Percentiles rank a stretch among this genome's conserved stretches.
These are phyloP conservation scores for Ctenochaetus hawaiiensis DNA, from an alignment of 2,797 vertebrate genomes.

Conservation along the genomic window DNA sequence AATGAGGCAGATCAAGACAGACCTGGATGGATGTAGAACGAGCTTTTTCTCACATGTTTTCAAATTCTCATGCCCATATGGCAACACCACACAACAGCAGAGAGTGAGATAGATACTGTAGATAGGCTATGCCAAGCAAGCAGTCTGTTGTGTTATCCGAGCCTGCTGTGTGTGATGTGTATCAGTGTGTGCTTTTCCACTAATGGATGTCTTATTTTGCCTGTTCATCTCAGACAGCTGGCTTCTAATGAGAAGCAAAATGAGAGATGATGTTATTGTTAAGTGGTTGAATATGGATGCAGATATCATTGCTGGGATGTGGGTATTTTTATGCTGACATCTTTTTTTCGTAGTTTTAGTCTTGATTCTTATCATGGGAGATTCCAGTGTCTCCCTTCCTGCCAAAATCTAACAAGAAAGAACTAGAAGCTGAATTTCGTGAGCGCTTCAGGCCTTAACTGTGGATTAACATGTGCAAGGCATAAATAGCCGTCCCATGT, in stretches of 20 bases:
- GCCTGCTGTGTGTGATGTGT: constrained; percentile 32
- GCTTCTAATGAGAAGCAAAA: constrained; percentile 23
- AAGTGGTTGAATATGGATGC: constrained; percentile 13
- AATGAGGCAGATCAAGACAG: constrained; percentile 1
- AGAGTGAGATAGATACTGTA: constrained; percentile 28
- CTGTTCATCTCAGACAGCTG: constrained; percentile 38
- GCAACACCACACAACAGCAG: constrained; percentile 29
- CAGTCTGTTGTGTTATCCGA: constrained; percentile 40
- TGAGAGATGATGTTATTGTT: constrained; percentile 23
- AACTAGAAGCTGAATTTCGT: constrained; percentile 30
- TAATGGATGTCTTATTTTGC: constrained; percentile 18
- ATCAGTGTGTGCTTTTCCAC: constrained; percentile 19
- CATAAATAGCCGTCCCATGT: constrained; percentile 71
- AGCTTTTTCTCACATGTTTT: constrained; percentile 24
- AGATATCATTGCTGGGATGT: constrained; percentile 6
- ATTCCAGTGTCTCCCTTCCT: constrained; percentile 9
- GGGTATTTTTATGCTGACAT: neutral
- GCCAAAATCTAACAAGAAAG: constrained; percentile 16
- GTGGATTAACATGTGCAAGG: constrained; percentile 67
- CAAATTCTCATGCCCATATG: constrained; percentile 24
- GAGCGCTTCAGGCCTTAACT: constrained; percentile 49
- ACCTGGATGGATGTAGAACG: neutral
- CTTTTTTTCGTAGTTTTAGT: neutral
- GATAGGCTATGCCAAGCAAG: constrained; percentile 48
- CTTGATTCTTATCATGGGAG: neutral